Conservation (phyloP, 2,797 vertebrate species). For the Thalassophryne amazonica region DNA sequence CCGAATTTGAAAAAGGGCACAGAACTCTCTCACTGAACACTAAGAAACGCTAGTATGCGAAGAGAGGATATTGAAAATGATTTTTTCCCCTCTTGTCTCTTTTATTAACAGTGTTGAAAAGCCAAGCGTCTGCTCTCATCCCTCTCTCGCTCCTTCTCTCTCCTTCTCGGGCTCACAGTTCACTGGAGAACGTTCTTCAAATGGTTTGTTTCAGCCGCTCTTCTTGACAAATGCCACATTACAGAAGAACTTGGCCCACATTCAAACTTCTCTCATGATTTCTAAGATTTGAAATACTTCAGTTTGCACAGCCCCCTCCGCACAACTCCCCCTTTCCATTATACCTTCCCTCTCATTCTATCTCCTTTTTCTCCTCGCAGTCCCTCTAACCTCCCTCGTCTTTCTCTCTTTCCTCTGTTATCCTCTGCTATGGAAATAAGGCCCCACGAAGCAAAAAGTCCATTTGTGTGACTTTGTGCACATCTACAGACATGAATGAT, state of each 20-base stretch:
- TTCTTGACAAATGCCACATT: constrained; percentile 80
- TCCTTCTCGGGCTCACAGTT: constrained; percentile 40
- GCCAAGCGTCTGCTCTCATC: constrained; percentile 48
- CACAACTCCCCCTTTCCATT: constrained; percentile 19
- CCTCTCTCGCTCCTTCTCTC: constrained; percentile 27
- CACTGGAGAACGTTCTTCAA: constrained; percentile 59
- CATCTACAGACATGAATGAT: constrained; percentile 60
- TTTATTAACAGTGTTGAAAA: constrained; percentile 77
- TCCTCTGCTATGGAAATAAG: constrained; percentile 44
- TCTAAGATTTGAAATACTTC: constrained; percentile 78
- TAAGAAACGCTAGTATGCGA: constrained; percentile 47
- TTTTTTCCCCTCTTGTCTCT: constrained; percentile 67
- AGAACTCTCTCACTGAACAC: constrained; percentile 8
- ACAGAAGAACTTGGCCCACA: constrained; percentile 69
- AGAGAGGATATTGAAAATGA: constrained; percentile 70
- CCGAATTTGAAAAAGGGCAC: constrained; percentile 39
- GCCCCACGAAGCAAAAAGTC: constrained; percentile 46
- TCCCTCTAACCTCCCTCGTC: constrained; percentile 4
- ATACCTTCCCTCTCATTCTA: constrained; percentile 23
- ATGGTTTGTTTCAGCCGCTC: constrained; percentile 72
- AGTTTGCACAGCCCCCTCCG: constrained; percentile 41
- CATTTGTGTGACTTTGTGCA: constrained; percentile 55
- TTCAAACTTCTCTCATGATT: constrained; percentile 78
- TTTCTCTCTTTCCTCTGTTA: constrained; percentile 6
- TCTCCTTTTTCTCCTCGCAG: constrained; percentile 7